These are phyloP conservation scores for Diploptera punctata DNA, from an alignment of 2,888 invertebrate genomes.

Conservation along the genomic window DNA sequence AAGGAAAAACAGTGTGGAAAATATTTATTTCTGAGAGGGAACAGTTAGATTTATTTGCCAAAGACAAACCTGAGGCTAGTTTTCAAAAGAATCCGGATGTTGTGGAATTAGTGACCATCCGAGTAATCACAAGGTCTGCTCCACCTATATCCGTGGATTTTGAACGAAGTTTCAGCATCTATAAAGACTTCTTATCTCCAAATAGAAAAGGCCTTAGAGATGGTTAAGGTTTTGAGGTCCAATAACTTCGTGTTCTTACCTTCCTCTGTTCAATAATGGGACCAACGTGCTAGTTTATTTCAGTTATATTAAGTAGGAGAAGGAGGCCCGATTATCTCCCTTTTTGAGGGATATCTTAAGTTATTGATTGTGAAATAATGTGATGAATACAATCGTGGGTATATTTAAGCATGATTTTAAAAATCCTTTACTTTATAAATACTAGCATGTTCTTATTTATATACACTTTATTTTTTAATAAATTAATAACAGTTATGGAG, in stretches of 20 bases:
- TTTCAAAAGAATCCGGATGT: too few species aligned
- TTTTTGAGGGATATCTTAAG: not conserved
- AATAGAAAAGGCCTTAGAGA: not conserved
- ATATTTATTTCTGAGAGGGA: not conserved
- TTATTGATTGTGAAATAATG: not conserved
- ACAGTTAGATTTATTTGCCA: not conserved
- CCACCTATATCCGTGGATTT: not conserved
- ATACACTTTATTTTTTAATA: not conserved
- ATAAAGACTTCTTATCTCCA: not conserved
- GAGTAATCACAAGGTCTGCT: too few species aligned
- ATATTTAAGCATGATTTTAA: not conserved
- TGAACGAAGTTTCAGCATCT: not conserved
- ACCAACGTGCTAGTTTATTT: not conserved
- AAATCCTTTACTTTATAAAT: not conserved
- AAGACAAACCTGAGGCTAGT: not conserved
- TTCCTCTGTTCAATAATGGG: not conserved
- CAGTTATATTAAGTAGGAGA: not conserved
- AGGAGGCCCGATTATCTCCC: not conserved
- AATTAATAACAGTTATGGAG: not conserved
- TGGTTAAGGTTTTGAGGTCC: not conserved
- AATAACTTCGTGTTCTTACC: not conserved
- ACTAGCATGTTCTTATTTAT: not conserved
- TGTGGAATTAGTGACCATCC: too few species aligned
- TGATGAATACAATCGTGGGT: not conserved
- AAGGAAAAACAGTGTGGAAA: not conserved